Evolutionary conservation across 1,140 invertebrate species (phyloP), one percentile per base, ranked within the genome.

Genomic region (Dryas iulia): DNA sequence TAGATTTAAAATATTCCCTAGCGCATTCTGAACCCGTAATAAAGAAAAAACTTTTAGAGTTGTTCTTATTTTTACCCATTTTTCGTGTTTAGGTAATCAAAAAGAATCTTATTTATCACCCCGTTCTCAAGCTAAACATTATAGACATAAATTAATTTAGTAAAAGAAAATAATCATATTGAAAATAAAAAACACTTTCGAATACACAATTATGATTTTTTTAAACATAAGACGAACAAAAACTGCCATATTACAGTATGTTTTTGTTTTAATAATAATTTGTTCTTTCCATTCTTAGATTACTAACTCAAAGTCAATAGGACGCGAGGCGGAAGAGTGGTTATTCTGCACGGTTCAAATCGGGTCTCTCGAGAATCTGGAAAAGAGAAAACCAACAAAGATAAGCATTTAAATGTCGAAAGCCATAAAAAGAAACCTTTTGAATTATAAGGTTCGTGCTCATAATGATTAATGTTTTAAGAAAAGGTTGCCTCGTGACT

Each of bases 311-410:
- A 72, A 68, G 59, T 68, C 65, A 64, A 72, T 67, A 62, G 65
- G 69, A 39, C 57, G 57, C 33, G 60, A 28, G 47, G 66, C 57
- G 66, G 57, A 65, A 72, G 66, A 59, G 47, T 54, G 56, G 59
- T 72, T 68, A 54, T 68, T 61, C 58, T 65, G 39, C 71, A 72
- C 65, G 64, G 57, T 61, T 68, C 60, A 69, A 72, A 72, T 72
- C 60, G 56, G 47, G 66, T 65, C 66, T 72, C 66, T 65, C 58
- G 66, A 69, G 71, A 72, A 69, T 64, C 71, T 72, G 60, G 6
- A 60, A 69, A 64, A 63, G 66, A 69, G 56, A 68, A 72, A 72
- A 60, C 57, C 71, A 72, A 69, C 66, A 72, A 72, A 65, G 71
- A 68, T 72, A 69, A 69, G 61, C 60, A 63, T 72, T 72, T 69